Evolutionary conservation across 2,113 vertebrate genomes (phyloP).

Genomic region (Daphoenositta chrysoptera): DNA sequence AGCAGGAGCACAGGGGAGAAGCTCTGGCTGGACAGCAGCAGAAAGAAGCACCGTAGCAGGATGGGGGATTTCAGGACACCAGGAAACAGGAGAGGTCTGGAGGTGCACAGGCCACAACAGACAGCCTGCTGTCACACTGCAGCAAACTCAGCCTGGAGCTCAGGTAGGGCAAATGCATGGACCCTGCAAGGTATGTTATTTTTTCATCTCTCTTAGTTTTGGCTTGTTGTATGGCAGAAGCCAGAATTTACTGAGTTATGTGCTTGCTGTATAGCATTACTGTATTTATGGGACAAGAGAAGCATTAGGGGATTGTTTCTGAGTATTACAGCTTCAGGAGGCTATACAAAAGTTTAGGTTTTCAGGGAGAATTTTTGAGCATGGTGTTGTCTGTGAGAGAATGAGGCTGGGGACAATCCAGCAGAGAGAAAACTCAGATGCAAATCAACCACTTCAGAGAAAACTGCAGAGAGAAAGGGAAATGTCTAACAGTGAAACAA

Average conservation of each 20-base stretch:
- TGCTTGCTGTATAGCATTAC: neutral
- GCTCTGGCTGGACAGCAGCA: neutral
- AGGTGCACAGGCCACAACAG: conserved; percentile 7
- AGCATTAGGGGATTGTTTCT: neutral
- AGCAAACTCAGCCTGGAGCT: conserved; percentile 34
- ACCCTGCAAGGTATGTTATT: neutral
- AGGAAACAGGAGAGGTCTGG: conserved; percentile 2
- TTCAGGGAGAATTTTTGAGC: neutral
- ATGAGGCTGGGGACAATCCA: neutral
- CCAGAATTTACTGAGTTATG: neutral
- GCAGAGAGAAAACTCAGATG: neutral
- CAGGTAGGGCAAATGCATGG: conserved; percentile 12
- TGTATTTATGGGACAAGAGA: neutral
- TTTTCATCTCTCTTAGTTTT: neutral
- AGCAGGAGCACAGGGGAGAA: conserved; percentile 2
- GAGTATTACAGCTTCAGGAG: neutral
- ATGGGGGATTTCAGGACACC: conserved; percentile 26
- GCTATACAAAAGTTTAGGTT: neutral
- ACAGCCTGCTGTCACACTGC: conserved; percentile 1
- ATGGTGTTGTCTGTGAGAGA: neutral
- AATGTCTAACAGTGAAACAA: neutral
- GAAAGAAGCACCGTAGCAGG: conserved; percentile 19
- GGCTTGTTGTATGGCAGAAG: neutral
- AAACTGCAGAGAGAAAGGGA: neutral
- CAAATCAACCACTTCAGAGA: neutral